Conservation (phyloP, 30 jellyfish, hydroid and myxozoan genomes). For the Rhopilema esculentum region DNA sequence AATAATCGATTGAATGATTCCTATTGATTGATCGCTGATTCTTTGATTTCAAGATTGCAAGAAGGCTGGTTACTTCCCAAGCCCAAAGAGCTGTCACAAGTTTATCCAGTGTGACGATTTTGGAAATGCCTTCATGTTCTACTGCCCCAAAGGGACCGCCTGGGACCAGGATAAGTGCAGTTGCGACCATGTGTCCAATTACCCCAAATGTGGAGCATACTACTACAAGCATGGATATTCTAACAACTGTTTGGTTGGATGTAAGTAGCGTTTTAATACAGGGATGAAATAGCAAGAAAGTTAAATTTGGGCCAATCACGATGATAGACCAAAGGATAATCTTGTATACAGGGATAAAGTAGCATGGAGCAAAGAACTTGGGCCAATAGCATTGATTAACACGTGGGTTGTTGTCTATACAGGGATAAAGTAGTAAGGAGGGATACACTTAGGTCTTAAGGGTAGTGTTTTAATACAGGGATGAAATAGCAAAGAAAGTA, state of each 20-base stretch:
- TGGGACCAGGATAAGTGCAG: constrained; percentile 15
- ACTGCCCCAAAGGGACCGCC: constrained; percentile 34
- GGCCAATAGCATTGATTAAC: too few relatives aligned
- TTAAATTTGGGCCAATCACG: too few relatives aligned
- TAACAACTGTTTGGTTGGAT: constrained; percentile 5
- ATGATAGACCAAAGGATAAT: too few relatives aligned
- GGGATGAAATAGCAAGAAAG: too few relatives aligned
- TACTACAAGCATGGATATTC: constrained; percentile 13
- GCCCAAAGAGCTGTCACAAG: constrained; percentile 9
- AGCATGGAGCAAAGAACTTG: too few relatives aligned
- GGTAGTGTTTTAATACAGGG: too few relatives aligned
- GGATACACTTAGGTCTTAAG: too few relatives aligned
- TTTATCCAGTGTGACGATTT: constrained; percentile 34
- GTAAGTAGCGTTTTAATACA: not conserved
- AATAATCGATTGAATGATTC: not conserved
- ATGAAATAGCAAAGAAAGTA: too few relatives aligned
- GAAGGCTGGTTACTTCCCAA: constrained; percentile 23
- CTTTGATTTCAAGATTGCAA: constrained; percentile 16
- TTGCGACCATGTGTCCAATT: constrained; percentile 25
- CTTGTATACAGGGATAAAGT: too few relatives aligned
- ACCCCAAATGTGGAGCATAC: constrained; percentile 28
- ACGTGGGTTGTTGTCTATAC: too few relatives aligned
- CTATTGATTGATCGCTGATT: not conserved
- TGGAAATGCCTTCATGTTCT: constrained; percentile 14
- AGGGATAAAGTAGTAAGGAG: too few relatives aligned